These are phyloP conservation scores for Sebastes schlegelii DNA, from an alignment of 2,113 vertebrate genomes.

Conservation along the genomic window DNA sequence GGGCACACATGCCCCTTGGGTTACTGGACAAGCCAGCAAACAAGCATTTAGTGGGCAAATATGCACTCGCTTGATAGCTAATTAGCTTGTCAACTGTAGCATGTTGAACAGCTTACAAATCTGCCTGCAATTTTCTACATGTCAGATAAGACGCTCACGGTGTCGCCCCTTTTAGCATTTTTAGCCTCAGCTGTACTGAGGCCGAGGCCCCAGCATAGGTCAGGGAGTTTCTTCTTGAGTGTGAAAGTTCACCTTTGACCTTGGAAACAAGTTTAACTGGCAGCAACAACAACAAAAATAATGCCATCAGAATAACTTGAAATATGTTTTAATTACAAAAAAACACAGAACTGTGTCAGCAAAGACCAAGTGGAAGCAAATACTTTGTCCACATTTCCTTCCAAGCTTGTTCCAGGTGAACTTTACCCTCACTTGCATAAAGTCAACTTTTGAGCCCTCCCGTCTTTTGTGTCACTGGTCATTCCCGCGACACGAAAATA, in stretches of 20 bases:
- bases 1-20: background rate
- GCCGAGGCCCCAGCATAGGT: background rate
- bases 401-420: background rate
- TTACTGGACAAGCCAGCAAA: background rate
- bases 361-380: background rate
- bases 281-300: background rate
- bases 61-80: background rate
- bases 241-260: background rate
- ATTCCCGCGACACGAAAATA: too few species aligned
- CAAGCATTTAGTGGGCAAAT: constrained; percentile 5
- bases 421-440: too few species aligned
- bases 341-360: background rate
- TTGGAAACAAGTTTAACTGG: background rate
- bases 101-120: background rate
- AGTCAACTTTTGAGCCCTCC: too few species aligned
- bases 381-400: background rate
- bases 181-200: background rate
- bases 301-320: background rate
- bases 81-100: background rate
- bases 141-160: background rate
- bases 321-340: background rate
- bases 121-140: background rate
- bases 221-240: background rate
- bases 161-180: background rate
- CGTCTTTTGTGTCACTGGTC: too few species aligned